Conservation (phyloP, 2,797 vertebrate genomes). For the Oreonectes daqikongensis region DNA sequence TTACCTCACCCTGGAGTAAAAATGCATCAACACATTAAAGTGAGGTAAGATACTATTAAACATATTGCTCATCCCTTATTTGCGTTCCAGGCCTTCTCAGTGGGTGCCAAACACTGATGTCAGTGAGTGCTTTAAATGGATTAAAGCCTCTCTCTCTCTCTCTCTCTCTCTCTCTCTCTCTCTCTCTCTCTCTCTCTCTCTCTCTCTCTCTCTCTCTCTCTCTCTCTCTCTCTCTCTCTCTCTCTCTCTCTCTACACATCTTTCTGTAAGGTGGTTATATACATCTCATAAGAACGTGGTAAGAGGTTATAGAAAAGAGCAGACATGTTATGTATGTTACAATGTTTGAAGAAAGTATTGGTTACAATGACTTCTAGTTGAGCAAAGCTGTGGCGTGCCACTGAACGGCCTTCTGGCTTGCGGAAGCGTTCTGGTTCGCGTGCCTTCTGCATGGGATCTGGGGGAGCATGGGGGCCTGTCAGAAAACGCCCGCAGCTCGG, state of each 20-base stretch:
- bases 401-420: slow-evolving; percentile 1
- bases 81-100: slow-evolving; percentile 35
- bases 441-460: slow-evolving; percentile 49
- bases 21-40: slow-evolving; percentile 58
- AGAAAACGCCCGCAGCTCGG: slow-evolving; percentile 72
- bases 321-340: background rate
- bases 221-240: slow-evolving; percentile 1
- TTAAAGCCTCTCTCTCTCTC: slow-evolving; percentile 44
- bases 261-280: background rate
- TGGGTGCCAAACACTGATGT: slow-evolving; percentile 52
- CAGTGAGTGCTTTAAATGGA: slow-evolving; percentile 57
- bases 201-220: background rate
- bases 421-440: slow-evolving; percentile 35
- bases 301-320: background rate
- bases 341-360: background rate
- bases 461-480: slow-evolving; percentile 64
- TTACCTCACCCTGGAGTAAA: slow-evolving; percentile 67
- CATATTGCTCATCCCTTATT: slow-evolving; percentile 56
- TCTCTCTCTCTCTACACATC: background rate
- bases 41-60: slow-evolving; percentile 61
- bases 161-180: background rate
- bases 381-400: background rate
- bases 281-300: background rate
- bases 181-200: background rate
- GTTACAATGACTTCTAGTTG: background rate